Percentiles rank a stretch among this genome's conserved stretches.
These are phyloP conservation scores for Eretmochelys imbricata DNA, from an alignment of 2,113 vertebrate genomes.

Conservation along the genomic window DNA sequence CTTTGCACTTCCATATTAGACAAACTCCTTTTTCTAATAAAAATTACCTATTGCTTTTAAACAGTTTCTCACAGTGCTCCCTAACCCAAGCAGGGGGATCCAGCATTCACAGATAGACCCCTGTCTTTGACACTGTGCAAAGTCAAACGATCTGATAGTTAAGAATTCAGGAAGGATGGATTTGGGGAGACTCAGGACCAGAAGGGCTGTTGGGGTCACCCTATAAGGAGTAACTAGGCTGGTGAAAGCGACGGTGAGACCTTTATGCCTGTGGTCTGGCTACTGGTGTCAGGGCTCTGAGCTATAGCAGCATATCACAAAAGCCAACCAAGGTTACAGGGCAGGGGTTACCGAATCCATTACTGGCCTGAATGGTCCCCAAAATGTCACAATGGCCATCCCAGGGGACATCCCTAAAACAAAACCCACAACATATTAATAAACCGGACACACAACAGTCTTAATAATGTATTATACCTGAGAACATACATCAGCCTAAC, in stretches of 20 bases:
- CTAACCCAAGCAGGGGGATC: too few relatives aligned
- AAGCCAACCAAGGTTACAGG: neutral
- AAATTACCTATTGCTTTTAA: too few relatives aligned
- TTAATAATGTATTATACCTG: neutral
- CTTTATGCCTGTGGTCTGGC: neutral
- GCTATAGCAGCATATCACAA: neutral
- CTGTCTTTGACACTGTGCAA: neutral
- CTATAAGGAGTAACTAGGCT: neutral
- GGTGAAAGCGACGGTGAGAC: neutral
- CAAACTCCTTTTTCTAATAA: too few relatives aligned
- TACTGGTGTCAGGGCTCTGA: neutral
- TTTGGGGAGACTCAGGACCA: neutral
- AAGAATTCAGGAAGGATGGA: neutral
- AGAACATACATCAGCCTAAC: neutral
- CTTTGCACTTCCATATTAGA: too few relatives aligned
- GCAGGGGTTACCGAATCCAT: neutral
- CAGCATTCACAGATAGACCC: too few relatives aligned
- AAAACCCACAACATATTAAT: neutral
- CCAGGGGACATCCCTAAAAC: neutral
- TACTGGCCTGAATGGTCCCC: neutral
- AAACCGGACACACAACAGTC: neutral
- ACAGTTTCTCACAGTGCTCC: too few relatives aligned
- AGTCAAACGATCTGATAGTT: neutral
- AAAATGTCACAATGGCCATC: neutral
- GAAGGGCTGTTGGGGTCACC: neutral